A percentile compares a stretch with the other conserved stretches of the same genome.
Evolutionary conservation across 2,113 vertebrate species (phyloP).

Genomic region (Pardalotus punctatus): DNA sequence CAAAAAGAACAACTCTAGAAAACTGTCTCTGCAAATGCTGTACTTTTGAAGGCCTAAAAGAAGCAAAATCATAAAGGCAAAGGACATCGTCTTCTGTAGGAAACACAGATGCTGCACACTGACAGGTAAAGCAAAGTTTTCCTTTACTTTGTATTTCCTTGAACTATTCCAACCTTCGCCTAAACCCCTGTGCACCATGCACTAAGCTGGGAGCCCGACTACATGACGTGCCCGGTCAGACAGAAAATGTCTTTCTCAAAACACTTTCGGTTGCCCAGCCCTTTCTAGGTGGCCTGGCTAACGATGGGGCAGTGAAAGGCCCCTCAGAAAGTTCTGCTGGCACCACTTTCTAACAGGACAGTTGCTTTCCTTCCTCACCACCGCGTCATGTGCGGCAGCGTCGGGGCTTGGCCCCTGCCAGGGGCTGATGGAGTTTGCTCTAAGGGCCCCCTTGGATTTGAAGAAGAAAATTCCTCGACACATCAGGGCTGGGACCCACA

Average conservation of each 20-base stretch:
- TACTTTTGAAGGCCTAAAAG: background rate
- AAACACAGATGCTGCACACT: background rate
- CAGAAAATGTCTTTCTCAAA: background rate
- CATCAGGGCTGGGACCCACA: rapidly evolving
- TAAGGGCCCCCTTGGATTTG: background rate
- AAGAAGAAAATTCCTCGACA: background rate
- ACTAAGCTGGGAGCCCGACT: too few relatives aligned
- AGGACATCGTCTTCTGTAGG: background rate
- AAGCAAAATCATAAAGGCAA: background rate
- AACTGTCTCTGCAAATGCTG: background rate
- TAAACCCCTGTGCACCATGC: background rate
- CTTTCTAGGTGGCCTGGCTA: background rate
- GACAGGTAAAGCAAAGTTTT: background rate
- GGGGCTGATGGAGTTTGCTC: background rate
- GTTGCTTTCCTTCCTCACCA: rapidly evolving
- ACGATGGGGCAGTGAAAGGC: rapidly evolving
- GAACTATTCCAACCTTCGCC: background rate
- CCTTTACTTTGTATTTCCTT: background rate
- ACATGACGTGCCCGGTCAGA: rapidly evolving
- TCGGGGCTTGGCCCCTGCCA: background rate
- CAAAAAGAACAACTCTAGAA: background rate
- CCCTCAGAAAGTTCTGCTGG: background rate
- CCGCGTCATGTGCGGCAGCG: rapidly evolving
- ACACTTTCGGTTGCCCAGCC: rapidly evolving
- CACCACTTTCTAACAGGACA: rapidly evolving